Base-by-base conservation (phyloP, 1,140 invertebrate genomes). In the Atta texana region DNA sequence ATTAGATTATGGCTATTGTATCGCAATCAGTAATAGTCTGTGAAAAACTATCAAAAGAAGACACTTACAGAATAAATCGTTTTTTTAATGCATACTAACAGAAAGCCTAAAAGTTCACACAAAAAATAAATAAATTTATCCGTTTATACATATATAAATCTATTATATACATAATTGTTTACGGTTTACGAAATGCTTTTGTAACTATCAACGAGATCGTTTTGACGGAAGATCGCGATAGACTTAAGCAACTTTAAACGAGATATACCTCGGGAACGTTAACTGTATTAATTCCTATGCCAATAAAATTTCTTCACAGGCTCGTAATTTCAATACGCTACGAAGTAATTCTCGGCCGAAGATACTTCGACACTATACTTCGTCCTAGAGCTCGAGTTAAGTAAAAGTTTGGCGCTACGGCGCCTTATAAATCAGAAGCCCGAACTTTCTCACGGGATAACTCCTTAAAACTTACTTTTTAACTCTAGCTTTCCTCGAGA, bases 381-480 rank as follows among this genome's bases (percentile, higher is more conserved):
- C 55, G 71, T 63, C 74, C 55, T 31, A 21, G 59, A 69, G 39
- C 84, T 64, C 74, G 55, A 63, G 85, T 63, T 63, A 53, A 49
- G 55, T 59, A 90, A 78, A 91, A 88, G 82, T 90, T 86, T 24
- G 66, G 63, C 34, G 75, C 57, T 78, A 63, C 66, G 55, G 61
- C 63, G 69, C 51, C 55, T 84, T 84, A 77, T 87, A 86, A 90
- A 86, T 91, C 89, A 76, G 24, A 39, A 49, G 74, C 59, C 28
- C 31, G 66, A 88, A 88, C 82, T 88, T 88, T 78, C 87, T 85
- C 74, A 78, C 72, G 74, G 69, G 64, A 77, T 82, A 85, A 87
- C 64, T 69, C 74, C 84, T 78, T 75, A 63, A 57, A 31, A 78
- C 86, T 88, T 85, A 88, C 74, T 69, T 80, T 87, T 87, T 87